Conservation (phyloP, 2,888 invertebrate genomes). For the Agonum fuliginosum region DNA sequence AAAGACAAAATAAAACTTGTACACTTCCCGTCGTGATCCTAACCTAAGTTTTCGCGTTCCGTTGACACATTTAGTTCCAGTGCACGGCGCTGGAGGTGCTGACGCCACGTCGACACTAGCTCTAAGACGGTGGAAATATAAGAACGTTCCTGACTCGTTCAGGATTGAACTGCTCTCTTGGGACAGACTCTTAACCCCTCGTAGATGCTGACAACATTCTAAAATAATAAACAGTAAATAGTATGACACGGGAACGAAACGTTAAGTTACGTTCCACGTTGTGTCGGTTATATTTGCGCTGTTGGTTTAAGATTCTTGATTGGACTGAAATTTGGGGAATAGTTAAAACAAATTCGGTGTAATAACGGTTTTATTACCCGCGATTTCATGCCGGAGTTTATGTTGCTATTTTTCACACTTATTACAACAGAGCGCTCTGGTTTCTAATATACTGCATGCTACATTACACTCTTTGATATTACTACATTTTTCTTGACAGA, state of each 20-base stretch:
- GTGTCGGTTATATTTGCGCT: slow-evolving; percentile 26
- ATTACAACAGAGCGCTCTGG: background rate
- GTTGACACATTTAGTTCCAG: slow-evolving; percentile 39
- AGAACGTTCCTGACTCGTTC: slow-evolving; percentile 49
- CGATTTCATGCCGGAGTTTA: slow-evolving; percentile 10
- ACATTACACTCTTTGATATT: no score
- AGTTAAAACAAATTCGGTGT: slow-evolving; percentile 29
- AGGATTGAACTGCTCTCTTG: slow-evolving; percentile 43
- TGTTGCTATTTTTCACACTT: slow-evolving; percentile 9
- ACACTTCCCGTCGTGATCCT: background rate
- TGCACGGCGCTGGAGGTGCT: slow-evolving; percentile 47
- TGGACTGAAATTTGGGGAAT: slow-evolving; percentile 33
- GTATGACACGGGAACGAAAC: slow-evolving; percentile 44
- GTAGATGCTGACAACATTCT: slow-evolving; percentile 54
- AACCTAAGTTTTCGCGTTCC: slow-evolving; percentile 39
- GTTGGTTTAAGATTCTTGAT: slow-evolving; percentile 28
- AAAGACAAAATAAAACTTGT: slow-evolving; percentile 30
- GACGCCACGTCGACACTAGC: slow-evolving; percentile 43
- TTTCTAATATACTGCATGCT: slow-evolving; percentile 6
- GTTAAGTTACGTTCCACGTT: slow-evolving; percentile 39
- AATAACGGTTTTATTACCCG: slow-evolving; percentile 25
- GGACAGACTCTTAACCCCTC: slow-evolving; percentile 50
- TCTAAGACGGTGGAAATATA: slow-evolving; percentile 46
- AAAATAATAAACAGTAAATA: slow-evolving; percentile 56
- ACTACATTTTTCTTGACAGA: no score